phyloP scores from a whole-genome alignment of 2,113 vertebrate genomes.

The Sardina pilchardus region DNA sequence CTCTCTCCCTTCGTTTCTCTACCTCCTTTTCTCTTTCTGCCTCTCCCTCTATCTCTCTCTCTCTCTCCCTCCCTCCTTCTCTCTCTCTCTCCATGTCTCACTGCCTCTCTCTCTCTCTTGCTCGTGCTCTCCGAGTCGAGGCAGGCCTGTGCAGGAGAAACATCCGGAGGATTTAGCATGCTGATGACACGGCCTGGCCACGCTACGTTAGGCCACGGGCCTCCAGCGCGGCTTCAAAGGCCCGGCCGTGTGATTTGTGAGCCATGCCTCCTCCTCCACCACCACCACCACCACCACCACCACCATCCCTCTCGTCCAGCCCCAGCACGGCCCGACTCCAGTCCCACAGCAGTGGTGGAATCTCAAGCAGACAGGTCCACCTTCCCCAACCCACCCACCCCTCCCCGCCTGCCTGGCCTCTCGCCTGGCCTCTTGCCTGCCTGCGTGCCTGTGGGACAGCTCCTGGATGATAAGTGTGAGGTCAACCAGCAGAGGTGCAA shows the following conservation, averaged over 20 bases:
- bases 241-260: conserved; percentile 1
- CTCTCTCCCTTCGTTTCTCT: neutral
- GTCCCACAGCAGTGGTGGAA: neutral
- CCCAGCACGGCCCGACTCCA: neutral
- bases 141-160: neutral
- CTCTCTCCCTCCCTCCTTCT: neutral
- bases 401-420: neutral
- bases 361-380: neutral
- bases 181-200: neutral
- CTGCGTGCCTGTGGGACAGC: neutral
- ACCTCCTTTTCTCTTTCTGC: neutral
- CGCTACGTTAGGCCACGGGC: neutral
- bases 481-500: conserved; percentile 5
- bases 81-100: neutral
- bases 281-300: neutral
- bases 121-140: neutral
- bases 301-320: neutral
- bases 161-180: conserved; percentile 13
- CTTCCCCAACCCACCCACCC: neutral
- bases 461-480: conserved; percentile 8
- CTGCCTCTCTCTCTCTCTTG: neutral
- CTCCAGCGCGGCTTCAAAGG: conserved; percentile 7
- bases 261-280: neutral
- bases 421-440: neutral
- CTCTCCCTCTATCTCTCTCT: neutral